Conservation (phyloP, 2,888 invertebrate species). For the Rotaria socialis region DNA sequence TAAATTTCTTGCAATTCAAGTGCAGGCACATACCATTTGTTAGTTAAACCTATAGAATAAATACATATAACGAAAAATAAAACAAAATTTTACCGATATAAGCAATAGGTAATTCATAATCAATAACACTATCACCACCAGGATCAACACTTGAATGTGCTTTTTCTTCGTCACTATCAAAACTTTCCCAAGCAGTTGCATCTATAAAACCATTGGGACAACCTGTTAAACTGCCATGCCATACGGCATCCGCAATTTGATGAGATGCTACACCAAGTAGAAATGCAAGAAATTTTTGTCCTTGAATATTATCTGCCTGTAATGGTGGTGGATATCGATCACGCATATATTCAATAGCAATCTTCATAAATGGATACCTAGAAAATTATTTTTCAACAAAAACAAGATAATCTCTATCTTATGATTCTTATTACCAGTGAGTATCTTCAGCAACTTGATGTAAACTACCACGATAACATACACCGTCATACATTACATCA, state of each 20-base stretch:
- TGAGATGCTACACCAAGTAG: not conserved
- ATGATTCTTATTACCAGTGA: not conserved
- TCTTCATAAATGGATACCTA: slow-evolving; percentile 25
- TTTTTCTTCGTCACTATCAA: not conserved
- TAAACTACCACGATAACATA: not conserved
- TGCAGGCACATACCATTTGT: slow-evolving; percentile 11
- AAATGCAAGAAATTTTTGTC: slow-evolving; percentile 4
- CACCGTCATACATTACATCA: not conserved
- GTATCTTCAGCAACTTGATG: slow-evolving; percentile 27
- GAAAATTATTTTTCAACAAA: not conserved
- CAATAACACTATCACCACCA: not conserved
- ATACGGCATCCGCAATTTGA: not conserved
- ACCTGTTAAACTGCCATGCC: slow-evolving; percentile 1
- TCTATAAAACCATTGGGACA: slow-evolving; percentile 23
- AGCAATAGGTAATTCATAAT: slow-evolving; percentile 30
- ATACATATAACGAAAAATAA: not conserved
- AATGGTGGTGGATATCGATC: slow-evolving; percentile 2
- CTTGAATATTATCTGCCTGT: not conserved
- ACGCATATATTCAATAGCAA: not conserved
- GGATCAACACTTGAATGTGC: slow-evolving; percentile 26
- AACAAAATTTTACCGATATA: not conserved
- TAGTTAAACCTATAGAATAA: not conserved
- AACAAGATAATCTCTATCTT: not conserved
- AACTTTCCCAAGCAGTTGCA: slow-evolving; percentile 5
- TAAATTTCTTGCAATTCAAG: not conserved